These are phyloP conservation scores for Rhinopithecus roxellana DNA, from an alignment of 2,113 vertebrate species.

Conservation along the genomic window DNA sequence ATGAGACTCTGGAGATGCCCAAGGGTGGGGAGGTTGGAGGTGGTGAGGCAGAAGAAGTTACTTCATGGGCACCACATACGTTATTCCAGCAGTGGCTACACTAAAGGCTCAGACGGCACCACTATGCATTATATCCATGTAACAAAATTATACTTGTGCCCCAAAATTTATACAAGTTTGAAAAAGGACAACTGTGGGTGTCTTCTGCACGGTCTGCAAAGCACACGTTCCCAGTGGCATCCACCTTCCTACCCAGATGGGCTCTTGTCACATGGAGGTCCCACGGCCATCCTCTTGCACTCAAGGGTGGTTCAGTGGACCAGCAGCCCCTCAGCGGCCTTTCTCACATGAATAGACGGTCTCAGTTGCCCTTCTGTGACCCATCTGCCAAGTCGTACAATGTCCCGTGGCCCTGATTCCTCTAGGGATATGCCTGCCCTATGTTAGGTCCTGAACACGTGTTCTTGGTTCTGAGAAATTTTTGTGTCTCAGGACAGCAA, in stretches of 20 bases:
- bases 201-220: neutral
- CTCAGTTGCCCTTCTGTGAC: neutral
- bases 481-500: constrained; percentile 10
- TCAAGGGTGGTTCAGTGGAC: rapidly evolving
- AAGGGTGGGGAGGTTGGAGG: no score
- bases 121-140: no score
- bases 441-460: neutral
- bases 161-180: no score
- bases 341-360: neutral
- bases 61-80: no score
- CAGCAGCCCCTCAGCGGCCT: neutral
- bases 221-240: rapidly evolving
- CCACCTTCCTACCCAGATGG: neutral
- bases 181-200: rapidly evolving
- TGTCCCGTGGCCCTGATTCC: neutral
- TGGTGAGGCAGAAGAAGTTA: no score
- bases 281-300: neutral
- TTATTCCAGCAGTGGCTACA: no score
- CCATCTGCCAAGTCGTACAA: neutral
- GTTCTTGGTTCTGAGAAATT: neutral
- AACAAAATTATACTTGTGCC: no score
- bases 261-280: neutral
- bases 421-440: neutral
- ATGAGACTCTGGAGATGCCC: no score
- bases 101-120: no score